Evolutionary conservation across 2,797 vertebrate genomes (phyloP), one percentile per base, ranked within the genome.

Genomic region (Paedocypris micromegethes): DNA sequence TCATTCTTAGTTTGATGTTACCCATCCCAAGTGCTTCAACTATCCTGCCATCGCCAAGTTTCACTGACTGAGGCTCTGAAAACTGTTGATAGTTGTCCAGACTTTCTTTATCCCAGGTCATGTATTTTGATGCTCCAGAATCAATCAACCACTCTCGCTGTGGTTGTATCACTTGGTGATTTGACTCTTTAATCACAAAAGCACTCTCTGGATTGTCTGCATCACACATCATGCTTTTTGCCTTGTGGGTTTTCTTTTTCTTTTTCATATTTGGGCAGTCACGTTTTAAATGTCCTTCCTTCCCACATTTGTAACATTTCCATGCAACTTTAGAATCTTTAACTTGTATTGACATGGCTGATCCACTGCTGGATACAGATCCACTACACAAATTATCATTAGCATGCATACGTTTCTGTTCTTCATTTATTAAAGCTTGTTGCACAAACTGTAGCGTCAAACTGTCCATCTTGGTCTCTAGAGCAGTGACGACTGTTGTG

Each of bases 51-150:
- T 80, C 75, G 50, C 66, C 54, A 0, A 79, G 72, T 72, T 78
- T 83, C 7, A 80, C 68, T 39, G 76, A 59, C 42, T 75, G 73
- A 61, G 66, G 0, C 41, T 71, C n/a, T 66, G 63, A 1, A 3
- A 79, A 76, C 2, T 74, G 38, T 9, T 75, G 62, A 54, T 77
- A 77, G 4, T 76, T 45, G 48, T 70, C 58, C 6, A 76, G 61
- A 5, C 51, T 23, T 44, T 78, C 66, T 75, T 78, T 42, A 44
- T 59, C 0, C 49, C 68, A 74, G 0, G 66, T 80, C 72, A 81
- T 77, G 66, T 77, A 75, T 4, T 83, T 80, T 77, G 74, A 81
- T 43, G 78, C 75, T 52, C 68, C 68, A 37, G 70, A 82, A 9
- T 79, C 64, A 6, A 80, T 68, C 9, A 79, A 39, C 71, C 73